Conservation (phyloP, 2,888 invertebrate species). For the Mythimna vitellina region DNA sequence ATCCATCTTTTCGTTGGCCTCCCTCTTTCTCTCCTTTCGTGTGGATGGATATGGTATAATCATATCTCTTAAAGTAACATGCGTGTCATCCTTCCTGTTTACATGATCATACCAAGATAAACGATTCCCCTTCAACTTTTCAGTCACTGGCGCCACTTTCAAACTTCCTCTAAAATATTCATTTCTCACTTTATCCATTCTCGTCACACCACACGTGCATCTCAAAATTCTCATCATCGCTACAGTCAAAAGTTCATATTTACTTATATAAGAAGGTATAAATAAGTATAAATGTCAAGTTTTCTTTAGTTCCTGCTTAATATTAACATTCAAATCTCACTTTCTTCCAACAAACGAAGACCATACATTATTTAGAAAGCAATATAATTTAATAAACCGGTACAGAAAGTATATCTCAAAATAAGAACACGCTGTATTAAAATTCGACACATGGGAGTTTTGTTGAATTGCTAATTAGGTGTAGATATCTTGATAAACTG, state of each 20-base stretch:
- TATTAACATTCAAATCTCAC: constrained; percentile 52
- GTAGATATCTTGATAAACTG: constrained; percentile 26
- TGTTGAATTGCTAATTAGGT: constrained; percentile 44
- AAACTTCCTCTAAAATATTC: too few species aligned
- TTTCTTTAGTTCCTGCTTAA: constrained; percentile 34
- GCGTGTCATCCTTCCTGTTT: too few species aligned
- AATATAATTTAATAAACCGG: constrained; percentile 62
- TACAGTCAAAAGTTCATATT: constrained; percentile 29
- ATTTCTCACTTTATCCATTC: too few species aligned
- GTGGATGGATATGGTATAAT: too few species aligned
- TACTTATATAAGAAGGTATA: constrained; percentile 4
- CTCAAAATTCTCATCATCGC: too few species aligned
- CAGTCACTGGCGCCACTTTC: too few species aligned
- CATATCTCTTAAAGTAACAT: too few species aligned
- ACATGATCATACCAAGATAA: too few species aligned
- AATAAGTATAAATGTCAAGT: constrained; percentile 28
- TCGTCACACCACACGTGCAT: too few species aligned
- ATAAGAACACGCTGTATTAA: constrained; percentile 45
- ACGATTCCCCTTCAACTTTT: too few species aligned
- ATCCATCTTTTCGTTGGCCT: too few species aligned
- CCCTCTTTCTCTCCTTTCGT: too few species aligned
- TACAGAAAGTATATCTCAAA: constrained; percentile 60
- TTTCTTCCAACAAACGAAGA: constrained; percentile 53
- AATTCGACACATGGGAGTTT: constrained; percentile 14
- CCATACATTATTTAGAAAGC: constrained; percentile 63